phyloP scores from a whole-genome alignment of 2,113 vertebrate genomes.

The Eudyptes chrysolophus region DNA sequence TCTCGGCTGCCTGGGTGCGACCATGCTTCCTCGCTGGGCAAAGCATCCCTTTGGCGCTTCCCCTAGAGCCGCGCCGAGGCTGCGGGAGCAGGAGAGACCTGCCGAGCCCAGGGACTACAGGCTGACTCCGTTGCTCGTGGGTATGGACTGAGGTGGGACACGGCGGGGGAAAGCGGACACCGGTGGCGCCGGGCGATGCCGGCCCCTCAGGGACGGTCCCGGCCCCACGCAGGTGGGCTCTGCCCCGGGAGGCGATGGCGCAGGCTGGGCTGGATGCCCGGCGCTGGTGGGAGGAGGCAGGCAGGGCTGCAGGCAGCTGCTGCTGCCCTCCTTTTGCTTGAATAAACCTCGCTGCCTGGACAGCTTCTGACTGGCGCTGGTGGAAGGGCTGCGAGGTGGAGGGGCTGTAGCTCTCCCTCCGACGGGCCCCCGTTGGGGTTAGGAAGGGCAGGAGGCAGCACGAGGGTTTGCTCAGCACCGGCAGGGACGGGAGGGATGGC shows the following conservation, averaged over 20 bases:
- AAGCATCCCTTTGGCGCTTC: background rate
- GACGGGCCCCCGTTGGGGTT: accelerated
- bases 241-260: background rate
- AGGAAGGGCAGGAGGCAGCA: background rate
- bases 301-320: constrained; percentile 22
- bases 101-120: background rate
- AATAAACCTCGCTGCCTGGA: background rate
- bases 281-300: background rate
- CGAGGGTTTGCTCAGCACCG: accelerated
- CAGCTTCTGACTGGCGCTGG: background rate
- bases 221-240: background rate
- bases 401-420: background rate
- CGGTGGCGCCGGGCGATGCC: background rate
- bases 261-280: background rate
- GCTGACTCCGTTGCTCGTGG: background rate
- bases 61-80: background rate
- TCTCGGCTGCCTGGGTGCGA: background rate
- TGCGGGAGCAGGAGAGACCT: background rate
- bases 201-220: accelerated
- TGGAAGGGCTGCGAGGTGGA: background rate
- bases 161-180: accelerated
- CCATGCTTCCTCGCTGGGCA: constrained; percentile 23
- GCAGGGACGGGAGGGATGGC: background rate
- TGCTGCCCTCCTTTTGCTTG: constrained; percentile 51
- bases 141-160: background rate